Percentiles rank a stretch among this genome's conserved stretches.
phyloP scores from a whole-genome alignment of 2,888 invertebrate species.

The Hypolimnas misippus region DNA sequence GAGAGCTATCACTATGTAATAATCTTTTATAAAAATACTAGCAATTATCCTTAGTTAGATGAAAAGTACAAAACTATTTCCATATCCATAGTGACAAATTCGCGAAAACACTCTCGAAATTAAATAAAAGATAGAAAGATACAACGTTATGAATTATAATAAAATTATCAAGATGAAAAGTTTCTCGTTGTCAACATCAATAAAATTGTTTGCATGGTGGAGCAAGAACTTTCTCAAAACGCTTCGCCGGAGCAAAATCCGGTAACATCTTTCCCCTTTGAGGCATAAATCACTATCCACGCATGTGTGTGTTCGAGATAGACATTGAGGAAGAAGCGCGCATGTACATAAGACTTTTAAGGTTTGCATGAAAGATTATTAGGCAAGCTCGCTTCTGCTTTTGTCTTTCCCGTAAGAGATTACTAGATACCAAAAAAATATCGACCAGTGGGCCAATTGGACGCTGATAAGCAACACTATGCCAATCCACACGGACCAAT shows the following conservation, averaged over 20 bases:
- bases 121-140: neutral
- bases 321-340: neutral
- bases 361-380: neutral
- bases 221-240: constrained; percentile 9
- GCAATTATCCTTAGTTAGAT: too few species aligned
- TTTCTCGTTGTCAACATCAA: constrained; percentile 8
- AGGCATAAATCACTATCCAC: constrained; percentile 7
- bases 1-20: too few species aligned
- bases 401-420: neutral
- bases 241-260: neutral
- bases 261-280: neutral
- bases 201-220: constrained; percentile 6
- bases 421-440: neutral
- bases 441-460: too few species aligned
- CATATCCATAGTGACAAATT: neutral
- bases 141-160: neutral
- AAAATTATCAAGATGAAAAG: constrained; percentile 6
- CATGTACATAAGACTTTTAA: neutral
- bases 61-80: too few species aligned
- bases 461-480: too few species aligned
- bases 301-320: neutral
- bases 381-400: neutral
- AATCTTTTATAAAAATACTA: too few species aligned
- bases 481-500: too few species aligned
- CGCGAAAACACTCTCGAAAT: neutral